phyloP scores from a whole-genome alignment of 1,140 invertebrate genomes.

The Magallana angulata region DNA sequence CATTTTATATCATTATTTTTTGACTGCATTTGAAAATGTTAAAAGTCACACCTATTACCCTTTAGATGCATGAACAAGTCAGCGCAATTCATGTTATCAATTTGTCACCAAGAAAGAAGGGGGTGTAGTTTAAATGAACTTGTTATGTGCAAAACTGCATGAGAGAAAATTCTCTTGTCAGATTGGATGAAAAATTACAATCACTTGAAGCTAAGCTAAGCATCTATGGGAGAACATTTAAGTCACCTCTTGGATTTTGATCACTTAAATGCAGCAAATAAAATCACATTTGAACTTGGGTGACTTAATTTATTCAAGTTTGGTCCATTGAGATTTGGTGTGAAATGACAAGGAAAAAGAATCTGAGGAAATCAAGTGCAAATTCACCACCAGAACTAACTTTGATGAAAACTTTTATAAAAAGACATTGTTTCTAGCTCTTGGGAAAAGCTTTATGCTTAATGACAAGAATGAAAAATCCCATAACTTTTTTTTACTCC shows the following conservation, averaged over 20 bases:
- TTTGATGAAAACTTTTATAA: not conserved
- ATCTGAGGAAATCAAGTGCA: not conserved
- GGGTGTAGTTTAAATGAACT: no score
- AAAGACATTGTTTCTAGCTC: not conserved
- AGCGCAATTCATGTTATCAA: not conserved
- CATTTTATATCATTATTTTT: not conserved
- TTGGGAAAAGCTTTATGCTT: no score
- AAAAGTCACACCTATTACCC: not conserved
- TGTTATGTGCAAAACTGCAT: no score
- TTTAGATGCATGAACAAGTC: not conserved
- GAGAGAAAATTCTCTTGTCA: not conserved
- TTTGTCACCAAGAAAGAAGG: not conserved
- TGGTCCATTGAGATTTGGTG: not conserved
- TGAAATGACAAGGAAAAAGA: not conserved
- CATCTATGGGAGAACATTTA: not conserved
- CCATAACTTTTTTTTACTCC: no score
- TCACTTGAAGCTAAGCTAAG: not conserved
- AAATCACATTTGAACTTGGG: no score
- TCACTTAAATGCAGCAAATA: no score
- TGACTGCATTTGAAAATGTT: not conserved
- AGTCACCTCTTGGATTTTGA: no score
- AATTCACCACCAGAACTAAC: not conserved
- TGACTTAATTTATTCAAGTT: not conserved
- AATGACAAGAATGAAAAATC: no score
- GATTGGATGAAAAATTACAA: not conserved